Evolutionary conservation across 92 coral and sea anemone genomes (phyloP), one percentile per base, ranked within the genome.

Genomic region (Heteractis magnifica): DNA sequence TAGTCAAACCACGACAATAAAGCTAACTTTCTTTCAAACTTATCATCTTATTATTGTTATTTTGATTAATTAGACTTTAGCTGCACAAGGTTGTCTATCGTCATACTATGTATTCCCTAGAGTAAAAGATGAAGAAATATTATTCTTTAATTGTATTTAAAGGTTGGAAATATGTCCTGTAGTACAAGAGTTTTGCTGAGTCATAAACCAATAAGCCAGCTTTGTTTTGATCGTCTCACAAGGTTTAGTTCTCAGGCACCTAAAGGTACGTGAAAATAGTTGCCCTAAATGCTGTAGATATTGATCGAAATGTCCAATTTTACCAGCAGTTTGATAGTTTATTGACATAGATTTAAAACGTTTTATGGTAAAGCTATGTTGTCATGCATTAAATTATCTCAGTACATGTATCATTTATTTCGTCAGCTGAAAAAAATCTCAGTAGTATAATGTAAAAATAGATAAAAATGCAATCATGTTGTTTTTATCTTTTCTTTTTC

Each of bases 111-210:
- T 72, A 75, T 72, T n/a, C 20, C 18, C 44, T 14, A 41, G 60
- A 10, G 44, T 6, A 62, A 62, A 11, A 16, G 41, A 6, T 15
- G 59, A 13, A 50, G 4, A 10, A 5, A 50, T 5, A 76, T 51
- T 52, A 19, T 34, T 21, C 34, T 20, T 1, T 62, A 10, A 41
- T 49, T 70, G 9, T 16, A 65, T 68, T 77, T 65, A 41, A n/a
- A 85, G 88, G 88, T 78, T 68, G 88, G 88, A 6, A 60, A 73
- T n/a, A 4, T 77, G 34, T 72, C 82, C 49, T 85, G 82, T 59
- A 77, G 83, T 70, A 72, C 76, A n/a, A 20, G 88, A 26, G 88
- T 85, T 85, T 71, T 85, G 88, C 88, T 85, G 88, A 85, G 72
- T 85, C 88, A 85, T 34, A 85, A 48, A 70, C 78, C 88, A 6